Conservation (phyloP, 2,797 vertebrate genomes). For the Etheostoma perlongum region DNA sequence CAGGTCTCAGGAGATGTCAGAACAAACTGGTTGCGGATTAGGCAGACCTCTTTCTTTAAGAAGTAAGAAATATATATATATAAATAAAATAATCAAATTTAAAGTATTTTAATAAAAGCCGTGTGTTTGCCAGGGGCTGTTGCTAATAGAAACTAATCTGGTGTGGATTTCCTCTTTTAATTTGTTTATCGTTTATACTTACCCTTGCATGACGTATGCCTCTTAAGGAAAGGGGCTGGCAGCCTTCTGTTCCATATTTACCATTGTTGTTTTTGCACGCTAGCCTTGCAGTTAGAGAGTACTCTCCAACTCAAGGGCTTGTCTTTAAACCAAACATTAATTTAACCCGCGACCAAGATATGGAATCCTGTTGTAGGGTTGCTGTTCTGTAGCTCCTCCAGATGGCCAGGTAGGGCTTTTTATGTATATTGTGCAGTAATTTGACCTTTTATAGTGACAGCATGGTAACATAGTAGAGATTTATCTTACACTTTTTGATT, state of each 20-base stretch:
- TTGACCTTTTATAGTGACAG: background rate
- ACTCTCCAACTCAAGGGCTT: background rate
- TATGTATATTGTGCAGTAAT: background rate
- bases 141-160: constrained; percentile 1
- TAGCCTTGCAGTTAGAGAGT: background rate
- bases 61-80: background rate
- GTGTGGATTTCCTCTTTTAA: constrained; percentile 23
- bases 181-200: constrained; percentile 14
- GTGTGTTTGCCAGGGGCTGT: background rate
- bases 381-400: background rate
- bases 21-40: constrained; percentile 43
- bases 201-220: background rate
- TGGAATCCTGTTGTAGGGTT: background rate
- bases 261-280: background rate
- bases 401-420: background rate
- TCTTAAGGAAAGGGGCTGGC: background rate
- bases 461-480: background rate
- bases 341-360: constrained; percentile 21
- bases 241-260: background rate
- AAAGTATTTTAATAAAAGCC: background rate
- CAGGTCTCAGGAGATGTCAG: constrained; percentile 39
- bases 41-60: constrained; percentile 15
- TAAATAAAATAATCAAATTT: background rate
- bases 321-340: constrained; percentile 13
- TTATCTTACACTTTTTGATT: background rate